Base-by-base conservation (phyloP, 2,113 vertebrate genomes). In the Parus major region DNA sequence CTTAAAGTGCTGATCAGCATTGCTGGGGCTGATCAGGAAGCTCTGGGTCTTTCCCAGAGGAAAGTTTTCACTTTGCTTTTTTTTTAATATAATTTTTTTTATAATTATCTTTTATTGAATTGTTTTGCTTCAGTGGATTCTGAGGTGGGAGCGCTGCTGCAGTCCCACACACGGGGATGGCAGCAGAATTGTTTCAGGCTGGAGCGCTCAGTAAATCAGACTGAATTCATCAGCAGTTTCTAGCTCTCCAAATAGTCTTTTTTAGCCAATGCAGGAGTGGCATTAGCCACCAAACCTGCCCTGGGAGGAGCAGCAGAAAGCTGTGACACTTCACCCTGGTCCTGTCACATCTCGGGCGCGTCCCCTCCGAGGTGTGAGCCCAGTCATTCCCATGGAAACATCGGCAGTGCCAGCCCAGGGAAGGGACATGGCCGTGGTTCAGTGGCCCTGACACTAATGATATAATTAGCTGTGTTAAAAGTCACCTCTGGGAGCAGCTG, bases 401-500 rank as follows among this genome's bases (percentile, higher is more conserved):
- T 5, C 3, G 18, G 39, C 95, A 61, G 82, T 0, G 2, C 63
- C 33, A 14, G 82, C 10, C 61, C 60, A 7, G 49, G 46, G 57
- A 69, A 91, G 77, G 93, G 82, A 44, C 53, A 17, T 42, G 60
- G 61, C 68, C 35, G 35, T 66, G 15, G 86, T 76, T 79, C 86
- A 90, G 93, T 20, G 88, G 65, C 52, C 35, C 75, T 87, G 94
- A 66, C 94, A 96, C 81, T 97, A 97, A 96, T 96, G 95, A 92
- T 33, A 80, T 84, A 95, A 97, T 97, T 97, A 97, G 83, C 95
- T 59, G 84, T 84, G 93, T 65, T 96, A 94, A 94, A 93, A 96
- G 95, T 93, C 96, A 42, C 81, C 44, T 59, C 96, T 95, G 90
- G 93, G 76, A 90, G 80, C 82, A 91, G 86, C 75, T 81, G 61